Base-by-base conservation (phyloP, 2,888 invertebrate genomes). In the Dryobotodes eremita region DNA sequence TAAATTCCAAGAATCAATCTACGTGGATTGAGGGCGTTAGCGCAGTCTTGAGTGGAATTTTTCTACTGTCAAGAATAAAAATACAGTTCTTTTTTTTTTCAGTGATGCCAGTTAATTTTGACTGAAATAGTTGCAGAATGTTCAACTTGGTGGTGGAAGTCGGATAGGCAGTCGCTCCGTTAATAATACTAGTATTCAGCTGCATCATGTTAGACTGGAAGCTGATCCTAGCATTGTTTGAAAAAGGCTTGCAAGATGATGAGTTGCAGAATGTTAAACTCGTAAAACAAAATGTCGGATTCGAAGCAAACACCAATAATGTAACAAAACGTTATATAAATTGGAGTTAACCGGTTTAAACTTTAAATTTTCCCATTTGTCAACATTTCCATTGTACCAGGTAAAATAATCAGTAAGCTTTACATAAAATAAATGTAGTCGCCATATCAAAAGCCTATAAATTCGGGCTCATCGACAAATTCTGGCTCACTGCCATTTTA, bases 401-500 rank as follows among this genome's bases (percentile, higher is more conserved):
- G 15, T 68, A 42, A n/a, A 68, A 23, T 59, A 77, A 64, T 57
- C n/a, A 48, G 17, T 42, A 57, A 57, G 15, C 15, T 31, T 57
- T 50, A 26, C 55, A 50, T 73, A 31, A 74, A 79, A 69, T n/a
- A 74, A 73, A 61, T 70, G 36, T 15, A 65, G 26, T 72, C 53
- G 69, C 69, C 64, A 42, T 74, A 77, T 65, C 15, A 10, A n/a
- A n/a, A 57, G 26, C 7, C 66, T 15, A 72, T 80, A 84, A 85
- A 85, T 80, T 68, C 2, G 62, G 17, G n/a, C 13, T 57, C 53
- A 61, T 48, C 31, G 61, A 26, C 36, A 46, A 26, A 53, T 62
- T 62, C n/a, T 78, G 84, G 84, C 70, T 13, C 46, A 42, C 42
- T 46, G 81, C 75, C 81, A 84, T 75, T 71, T 71, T 74, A 80